Conservation (phyloP, 2,888 invertebrate genomes). For the Mimas tiliae region DNA sequence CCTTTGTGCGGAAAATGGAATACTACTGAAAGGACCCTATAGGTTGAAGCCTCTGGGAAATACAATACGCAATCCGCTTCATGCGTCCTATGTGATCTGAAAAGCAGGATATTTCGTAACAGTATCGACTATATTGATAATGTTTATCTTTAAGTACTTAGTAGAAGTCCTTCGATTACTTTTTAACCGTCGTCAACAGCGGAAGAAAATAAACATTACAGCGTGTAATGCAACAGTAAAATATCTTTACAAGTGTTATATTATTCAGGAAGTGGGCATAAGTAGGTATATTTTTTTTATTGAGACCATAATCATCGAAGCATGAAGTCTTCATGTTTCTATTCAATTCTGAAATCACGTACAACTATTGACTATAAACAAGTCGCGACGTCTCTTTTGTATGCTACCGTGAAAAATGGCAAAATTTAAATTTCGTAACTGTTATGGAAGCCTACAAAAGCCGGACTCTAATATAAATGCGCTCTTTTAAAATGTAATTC, state of each 20-base stretch:
- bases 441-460: conserved; percentile 50
- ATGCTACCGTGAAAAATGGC: conserved; percentile 59
- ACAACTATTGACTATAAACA: conserved; percentile 41
- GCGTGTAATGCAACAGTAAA: not conserved
- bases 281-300: conserved; percentile 34
- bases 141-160: conserved; percentile 2
- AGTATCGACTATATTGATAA: not conserved
- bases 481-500: conserved; percentile 4
- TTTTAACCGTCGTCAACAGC: not conserved
- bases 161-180: not conserved
- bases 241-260: not conserved
- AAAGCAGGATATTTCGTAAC: no score
- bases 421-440: conserved; percentile 60
- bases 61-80: no score
- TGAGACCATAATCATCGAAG: conserved; percentile 37
- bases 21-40: no score
- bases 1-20: no score
- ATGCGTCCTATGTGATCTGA: no score
- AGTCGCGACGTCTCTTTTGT: conserved; percentile 50
- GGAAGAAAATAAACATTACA: conserved; percentile 5
- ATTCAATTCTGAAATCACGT: conserved; percentile 46
- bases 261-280: conserved; percentile 20
- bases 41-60: no score
- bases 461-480: conserved; percentile 14
- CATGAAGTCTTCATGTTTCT: conserved; percentile 46